phyloP scores from a whole-genome alignment of 2,888 invertebrate species.

The Chesias legatella region DNA sequence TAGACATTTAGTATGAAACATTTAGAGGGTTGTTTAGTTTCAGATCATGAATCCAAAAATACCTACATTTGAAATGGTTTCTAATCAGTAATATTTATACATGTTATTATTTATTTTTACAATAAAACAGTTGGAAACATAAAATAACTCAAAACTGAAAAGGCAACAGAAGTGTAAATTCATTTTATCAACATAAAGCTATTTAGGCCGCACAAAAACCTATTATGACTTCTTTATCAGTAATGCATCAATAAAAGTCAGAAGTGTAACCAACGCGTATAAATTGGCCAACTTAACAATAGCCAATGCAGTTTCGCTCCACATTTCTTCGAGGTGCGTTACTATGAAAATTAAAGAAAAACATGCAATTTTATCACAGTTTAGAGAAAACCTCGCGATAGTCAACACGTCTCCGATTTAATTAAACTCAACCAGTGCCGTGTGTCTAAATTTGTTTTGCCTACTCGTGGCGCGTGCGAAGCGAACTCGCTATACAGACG shows the following conservation, averaged over 20 bases:
- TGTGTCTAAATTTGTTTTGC: conserved; percentile 59
- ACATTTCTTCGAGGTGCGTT: conserved; percentile 73
- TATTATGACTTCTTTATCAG: conserved; percentile 76
- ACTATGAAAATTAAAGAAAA: conserved; percentile 66
- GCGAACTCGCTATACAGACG: conserved; percentile 52
- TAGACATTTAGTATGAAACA: too few relatives aligned
- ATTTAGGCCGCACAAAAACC: conserved; percentile 74
- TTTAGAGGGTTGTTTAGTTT: too few relatives aligned
- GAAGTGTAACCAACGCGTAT: conserved; percentile 80
- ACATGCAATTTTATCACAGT: conserved; percentile 71
- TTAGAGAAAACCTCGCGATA: conserved; percentile 72
- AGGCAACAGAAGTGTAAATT: conserved; percentile 55
- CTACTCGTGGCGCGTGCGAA: conserved; percentile 41
- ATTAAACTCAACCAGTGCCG: conserved; percentile 64
- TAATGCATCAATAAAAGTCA: conserved; percentile 78
- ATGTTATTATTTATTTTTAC: too few relatives aligned
- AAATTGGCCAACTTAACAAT: conserved; percentile 81
- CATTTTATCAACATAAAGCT: conserved; percentile 63
- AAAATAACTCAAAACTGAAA: conserved; percentile 29
- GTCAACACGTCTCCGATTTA: conserved; percentile 74
- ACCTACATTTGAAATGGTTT: too few relatives aligned
- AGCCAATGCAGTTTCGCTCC: conserved; percentile 71
- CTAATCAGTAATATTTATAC: too few relatives aligned
- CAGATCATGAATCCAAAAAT: too few relatives aligned
- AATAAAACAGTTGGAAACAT: too few relatives aligned